These are phyloP conservation scores for Camelus bactrianus DNA, from an alignment of 2,113 vertebrate genomes.

Conservation along the genomic window DNA sequence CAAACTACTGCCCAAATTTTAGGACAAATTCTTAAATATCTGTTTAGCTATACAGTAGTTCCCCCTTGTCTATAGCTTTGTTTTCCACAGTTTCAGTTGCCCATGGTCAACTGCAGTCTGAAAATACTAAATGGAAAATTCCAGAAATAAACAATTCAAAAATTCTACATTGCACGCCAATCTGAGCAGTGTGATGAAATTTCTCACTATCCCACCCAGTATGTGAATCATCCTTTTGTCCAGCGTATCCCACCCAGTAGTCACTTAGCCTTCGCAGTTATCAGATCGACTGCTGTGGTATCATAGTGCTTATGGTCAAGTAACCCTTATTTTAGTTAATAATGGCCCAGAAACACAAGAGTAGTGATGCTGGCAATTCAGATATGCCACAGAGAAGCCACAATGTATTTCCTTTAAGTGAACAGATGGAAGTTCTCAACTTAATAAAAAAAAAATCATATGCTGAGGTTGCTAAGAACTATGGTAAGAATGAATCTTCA, in stretches of 20 bases:
- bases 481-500: background rate
- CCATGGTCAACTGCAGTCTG: background rate
- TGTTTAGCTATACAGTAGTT: slow-evolving; percentile 17
- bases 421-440: background rate
- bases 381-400: background rate
- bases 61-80: background rate
- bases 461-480: background rate
- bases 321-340: background rate
- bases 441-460: background rate
- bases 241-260: background rate
- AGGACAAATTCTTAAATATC: background rate
- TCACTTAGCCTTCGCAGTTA: background rate
- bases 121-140: background rate
- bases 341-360: background rate
- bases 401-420: background rate
- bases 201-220: background rate
- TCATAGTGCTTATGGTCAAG: background rate
- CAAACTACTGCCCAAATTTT: background rate
- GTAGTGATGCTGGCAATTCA: background rate
- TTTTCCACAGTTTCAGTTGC: background rate
- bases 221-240: background rate
- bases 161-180: background rate
- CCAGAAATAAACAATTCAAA: background rate
- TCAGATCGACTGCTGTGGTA: background rate
- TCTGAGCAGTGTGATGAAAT: background rate